These are phyloP conservation scores for Cinclus cinclus DNA, from an alignment of 2,113 vertebrate genomes.

Conservation along the genomic window DNA sequence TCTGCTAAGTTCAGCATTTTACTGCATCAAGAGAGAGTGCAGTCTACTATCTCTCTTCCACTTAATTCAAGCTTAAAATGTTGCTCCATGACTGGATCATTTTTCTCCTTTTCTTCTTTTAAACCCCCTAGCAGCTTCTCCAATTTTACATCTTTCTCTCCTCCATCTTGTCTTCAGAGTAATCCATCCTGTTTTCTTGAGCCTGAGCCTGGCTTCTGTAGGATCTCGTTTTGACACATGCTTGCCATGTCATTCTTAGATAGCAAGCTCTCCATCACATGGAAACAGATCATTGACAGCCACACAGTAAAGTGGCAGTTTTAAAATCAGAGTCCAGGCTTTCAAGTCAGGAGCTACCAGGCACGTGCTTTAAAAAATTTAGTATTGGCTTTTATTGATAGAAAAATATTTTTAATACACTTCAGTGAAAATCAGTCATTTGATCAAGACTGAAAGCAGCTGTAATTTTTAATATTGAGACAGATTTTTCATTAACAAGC, in stretches of 20 bases:
- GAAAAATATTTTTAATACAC: neutral
- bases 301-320: neutral
- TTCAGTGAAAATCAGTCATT: neutral
- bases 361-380: neutral
- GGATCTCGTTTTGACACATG: neutral
- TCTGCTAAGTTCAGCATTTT: slow-evolving; percentile 1
- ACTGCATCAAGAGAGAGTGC: neutral
- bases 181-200: neutral
- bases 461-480: neutral
- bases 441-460: neutral
- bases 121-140: neutral
- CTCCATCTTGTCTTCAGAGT: neutral
- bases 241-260: slow-evolving; percentile 14
- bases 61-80: neutral
- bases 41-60: neutral
- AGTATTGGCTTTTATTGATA: neutral
- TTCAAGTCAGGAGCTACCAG: neutral
- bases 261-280: neutral
- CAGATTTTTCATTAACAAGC: neutral
- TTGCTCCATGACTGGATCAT: neutral
- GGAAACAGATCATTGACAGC: neutral
- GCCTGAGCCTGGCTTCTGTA: neutral
- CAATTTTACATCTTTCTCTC: neutral
- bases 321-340: neutral
- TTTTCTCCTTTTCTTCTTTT: neutral